Evolutionary conservation across 2,888 invertebrate species (phyloP), one percentile per base, ranked within the genome.

Genomic region (Heliothis peltigera): DNA sequence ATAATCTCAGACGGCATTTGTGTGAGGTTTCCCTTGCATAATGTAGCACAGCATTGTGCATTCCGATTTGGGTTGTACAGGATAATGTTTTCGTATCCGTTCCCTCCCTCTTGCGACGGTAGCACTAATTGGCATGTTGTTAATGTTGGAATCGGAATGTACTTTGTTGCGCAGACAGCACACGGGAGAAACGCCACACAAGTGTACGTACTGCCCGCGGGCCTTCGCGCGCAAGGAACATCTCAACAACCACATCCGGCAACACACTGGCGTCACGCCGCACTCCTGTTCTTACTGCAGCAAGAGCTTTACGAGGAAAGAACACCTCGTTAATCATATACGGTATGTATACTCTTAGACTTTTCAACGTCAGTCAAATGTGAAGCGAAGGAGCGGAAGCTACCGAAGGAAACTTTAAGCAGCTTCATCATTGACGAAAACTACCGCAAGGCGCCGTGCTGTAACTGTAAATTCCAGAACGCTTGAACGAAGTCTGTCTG

Each of bases 201-300:
- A 97, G 91, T 97, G 97, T 90, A 96, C 97, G 94, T 91, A 74
- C 87, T 94, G 95, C 83, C 88, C 93, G 85, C 93, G 94, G 80
- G 91, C 92, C 81, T 95, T 95, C 94, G 97, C 97, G 81, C 96
- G 98, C 86, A 98, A 98, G 95, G 98, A 98, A 92, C 98, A 98
- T 89, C 97, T 98, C 91, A 97, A 97, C 96, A 97, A 97, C 95
- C 98, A 98, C 95, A 96, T 98, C 87, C 96, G 97, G 92, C 97
- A 97, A 79, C 96, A 96, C 88, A 96, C 96, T 49, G 96, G 97
- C 61, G 96, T 96, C 92, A 96, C 96, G 77, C 97, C 97, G 61
- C 97, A 97, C 88, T 92, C 96, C 78, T 97, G 97, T 91, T 95
- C 96, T 82, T 97, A 96, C 89, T 97, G 97, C 91, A 96, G 94